phyloP scores from a whole-genome alignment of 2,888 invertebrate species.

The Rhabditoides inermis region DNA sequence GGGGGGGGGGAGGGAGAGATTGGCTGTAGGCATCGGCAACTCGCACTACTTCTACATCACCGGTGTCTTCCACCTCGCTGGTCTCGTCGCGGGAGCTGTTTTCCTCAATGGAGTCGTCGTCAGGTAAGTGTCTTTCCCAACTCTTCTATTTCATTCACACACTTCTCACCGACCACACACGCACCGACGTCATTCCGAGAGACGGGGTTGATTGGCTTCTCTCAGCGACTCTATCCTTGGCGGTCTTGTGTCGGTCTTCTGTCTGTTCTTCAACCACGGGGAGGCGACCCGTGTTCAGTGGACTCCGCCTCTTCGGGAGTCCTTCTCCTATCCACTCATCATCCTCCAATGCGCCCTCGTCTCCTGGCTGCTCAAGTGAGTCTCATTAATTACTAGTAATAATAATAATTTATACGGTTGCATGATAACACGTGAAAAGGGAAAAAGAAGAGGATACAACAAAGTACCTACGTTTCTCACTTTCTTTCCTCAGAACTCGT shows the following conservation, averaged over 20 bases:
- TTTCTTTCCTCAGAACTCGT: too few relatives aligned
- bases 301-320: conserved; percentile 77
- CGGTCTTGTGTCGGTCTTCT: conserved; percentile 64
- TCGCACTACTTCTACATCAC: conserved; percentile 75
- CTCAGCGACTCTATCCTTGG: conserved; percentile 67
- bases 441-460: too few relatives aligned
- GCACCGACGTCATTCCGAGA: neutral
- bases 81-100: conserved; percentile 65
- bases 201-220: conserved; percentile 9
- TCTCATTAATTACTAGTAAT: too few relatives aligned
- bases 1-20: neutral
- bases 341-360: conserved; percentile 68
- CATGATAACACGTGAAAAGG: too few relatives aligned
- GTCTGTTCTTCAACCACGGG: conserved; percentile 74
- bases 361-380: conserved; percentile 57
- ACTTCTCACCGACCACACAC: too few relatives aligned
- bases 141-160: neutral
- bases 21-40: conserved; percentile 62
- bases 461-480: too few relatives aligned
- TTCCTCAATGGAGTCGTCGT: conserved; percentile 60
- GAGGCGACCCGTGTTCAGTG: conserved; percentile 76
- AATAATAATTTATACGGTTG: too few relatives aligned
- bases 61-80: conserved; percentile 68
- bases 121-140: conserved; percentile 26
- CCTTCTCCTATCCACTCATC: conserved; percentile 73